Base-by-base conservation (phyloP, 2,888 invertebrate genomes). In the Agrotis clavis region DNA sequence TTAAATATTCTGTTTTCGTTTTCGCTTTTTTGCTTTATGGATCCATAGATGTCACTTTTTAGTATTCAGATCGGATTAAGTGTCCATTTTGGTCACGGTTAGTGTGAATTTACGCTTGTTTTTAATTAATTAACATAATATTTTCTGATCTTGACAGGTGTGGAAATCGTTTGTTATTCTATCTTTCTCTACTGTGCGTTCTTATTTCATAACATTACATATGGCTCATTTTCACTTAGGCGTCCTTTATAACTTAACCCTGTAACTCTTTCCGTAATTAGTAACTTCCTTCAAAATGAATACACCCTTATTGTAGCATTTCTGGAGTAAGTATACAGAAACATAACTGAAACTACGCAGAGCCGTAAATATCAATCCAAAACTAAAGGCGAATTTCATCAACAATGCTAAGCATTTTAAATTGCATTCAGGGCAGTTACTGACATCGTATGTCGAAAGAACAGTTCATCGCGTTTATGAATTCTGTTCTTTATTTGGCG, bases 1-100 rank as follows among this genome's bases (percentile, higher is more conserved):
- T 83, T 69, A 73, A 84, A 76, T 79, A 76, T 53, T 57, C 30
- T 30, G n/a, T 57, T 69, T 70, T 67, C 30, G 61, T 59, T 67
- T 59, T 56, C 13, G 30, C 19, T 61, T 75, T 74, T 54, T 67
- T 77, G 25, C 7, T 76, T 75, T 75, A 71, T 71, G 30, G 53
- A 50, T 60, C 30, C 11, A 30, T 47, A 47, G n/a, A 67, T 64
- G 48, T 67, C 54, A 57, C 47, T 65, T 56, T 69, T 64, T 21
- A 53, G n/a, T 59, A 41, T 51, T 63, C 21, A 41, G 51, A 51
- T 19, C 21, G 48, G 47, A 53, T 70, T 71, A n/a, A 59, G 41
- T 59, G 51, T 47, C 35, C 13, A 69, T 68, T 57, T 41, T 53
- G 59, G 48, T 41, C 7, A 59, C 57, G 51, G 21, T 63, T 47